Evolutionary conservation across 2,888 invertebrate species (phyloP).

Genomic region (Nowickia ferox): DNA sequence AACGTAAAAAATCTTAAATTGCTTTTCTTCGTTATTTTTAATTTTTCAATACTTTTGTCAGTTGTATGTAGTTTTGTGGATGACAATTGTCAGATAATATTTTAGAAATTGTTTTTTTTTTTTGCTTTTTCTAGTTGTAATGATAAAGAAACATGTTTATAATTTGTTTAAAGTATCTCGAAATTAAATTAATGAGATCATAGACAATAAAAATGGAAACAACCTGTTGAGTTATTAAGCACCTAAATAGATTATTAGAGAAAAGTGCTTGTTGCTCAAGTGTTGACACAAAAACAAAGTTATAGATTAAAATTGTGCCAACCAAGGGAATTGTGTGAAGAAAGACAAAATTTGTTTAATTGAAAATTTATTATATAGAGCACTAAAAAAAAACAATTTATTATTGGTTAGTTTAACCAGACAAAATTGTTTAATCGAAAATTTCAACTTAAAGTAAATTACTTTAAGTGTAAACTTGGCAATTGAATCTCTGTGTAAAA

Average conservation of each 20-base stretch:
- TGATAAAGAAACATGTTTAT: constrained; percentile 9
- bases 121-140: not conserved
- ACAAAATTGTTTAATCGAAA: no score
- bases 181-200: constrained; percentile 19
- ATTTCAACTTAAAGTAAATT: no score
- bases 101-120: not conserved
- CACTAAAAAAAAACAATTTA: no score
- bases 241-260: not conserved
- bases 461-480: no score
- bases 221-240: not conserved
- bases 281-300: no score
- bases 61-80: not conserved
- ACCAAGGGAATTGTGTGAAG: no score
- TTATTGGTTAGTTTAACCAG: no score
- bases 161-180: constrained; percentile 14
- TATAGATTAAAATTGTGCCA: no score
- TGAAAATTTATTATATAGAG: no score
- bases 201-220: not conserved
- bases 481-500: no score
- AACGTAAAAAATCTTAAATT: constrained; percentile 8
- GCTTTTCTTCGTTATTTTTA: constrained; percentile 1
- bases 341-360: no score
- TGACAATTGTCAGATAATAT: constrained; percentile 28
- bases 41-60: not conserved
- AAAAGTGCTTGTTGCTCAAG: not conserved